A percentile compares a stretch with the other conserved stretches of the same genome.
Conservation (phyloP, 2,113 vertebrate species). For the Danio rerio region GRCz12tu NC_133188.1:23078001-23078500, state of each 20-base stretch:
- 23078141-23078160: constrained; percentile 1
- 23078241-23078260: background rate
- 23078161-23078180: background rate
- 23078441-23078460: constrained; percentile 88
- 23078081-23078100: constrained; percentile 4
- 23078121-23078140: background rate
- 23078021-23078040: too few relatives aligned
- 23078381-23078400: constrained; percentile 82
- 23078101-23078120: background rate
- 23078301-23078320: constrained; percentile 94
- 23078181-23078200: constrained; percentile 7
- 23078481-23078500: constrained; percentile 88
- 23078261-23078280: background rate
- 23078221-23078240: background rate
- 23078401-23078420: constrained; percentile 66
- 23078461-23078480: constrained; percentile 82
- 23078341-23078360: constrained; percentile 86
- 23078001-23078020: too few relatives aligned
- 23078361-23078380: constrained; percentile 88
- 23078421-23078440: constrained; percentile 84
- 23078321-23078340: constrained; percentile 85
- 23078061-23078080: background rate
- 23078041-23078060: background rate
- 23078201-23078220: background rate
- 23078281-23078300: constrained; percentile 54